Percentiles rank a stretch among this genome's conserved stretches.
Conservation (phyloP, 2,113 vertebrate species). For the Bothrops jararaca region DNA sequence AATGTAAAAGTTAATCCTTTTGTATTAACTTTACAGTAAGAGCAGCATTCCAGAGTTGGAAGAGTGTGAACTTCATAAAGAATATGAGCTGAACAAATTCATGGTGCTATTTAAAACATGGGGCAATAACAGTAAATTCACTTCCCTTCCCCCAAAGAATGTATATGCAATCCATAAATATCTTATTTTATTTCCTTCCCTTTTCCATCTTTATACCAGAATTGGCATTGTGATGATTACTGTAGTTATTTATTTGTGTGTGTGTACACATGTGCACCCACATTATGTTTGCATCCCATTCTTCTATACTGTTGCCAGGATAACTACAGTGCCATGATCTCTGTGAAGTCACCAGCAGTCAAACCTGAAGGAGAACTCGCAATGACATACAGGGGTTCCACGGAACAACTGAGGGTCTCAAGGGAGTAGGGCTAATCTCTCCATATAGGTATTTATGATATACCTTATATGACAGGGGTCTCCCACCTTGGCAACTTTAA, state of each 20-base stretch:
- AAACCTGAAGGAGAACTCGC: neutral
- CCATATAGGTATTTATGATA: too few relatives aligned
- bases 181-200: neutral
- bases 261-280: neutral
- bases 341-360: neutral
- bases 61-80: neutral
- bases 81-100: neutral
- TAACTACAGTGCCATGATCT: neutral
- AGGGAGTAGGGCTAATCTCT: too few relatives aligned
- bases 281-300: neutral
- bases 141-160: neutral
- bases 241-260: neutral
- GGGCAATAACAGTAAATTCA: neutral
- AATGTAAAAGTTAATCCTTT: neutral
- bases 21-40: neutral
- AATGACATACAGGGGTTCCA: neutral
- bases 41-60: neutral
- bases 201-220: neutral
- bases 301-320: neutral
- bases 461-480: too few relatives aligned
- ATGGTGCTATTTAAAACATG: neutral
- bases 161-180: neutral
- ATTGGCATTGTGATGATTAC: neutral
- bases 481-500: too few relatives aligned
- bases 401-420: too few relatives aligned